Evolutionary conservation across 2,113 vertebrate genomes (phyloP).

Genomic region (Urocynchramus pylzowi): DNA sequence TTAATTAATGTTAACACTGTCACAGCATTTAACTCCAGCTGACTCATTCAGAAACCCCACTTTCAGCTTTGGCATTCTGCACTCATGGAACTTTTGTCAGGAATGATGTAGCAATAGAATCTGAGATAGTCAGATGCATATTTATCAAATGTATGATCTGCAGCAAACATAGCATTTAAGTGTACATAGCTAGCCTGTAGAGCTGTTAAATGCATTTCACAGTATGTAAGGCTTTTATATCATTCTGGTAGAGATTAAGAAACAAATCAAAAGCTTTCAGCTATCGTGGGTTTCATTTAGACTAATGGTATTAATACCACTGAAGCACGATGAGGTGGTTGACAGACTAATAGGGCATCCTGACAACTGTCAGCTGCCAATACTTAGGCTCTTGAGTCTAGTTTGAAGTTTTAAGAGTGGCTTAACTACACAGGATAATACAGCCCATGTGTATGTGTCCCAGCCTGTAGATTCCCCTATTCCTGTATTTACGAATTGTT

Average conservation of each 20-base stretch:
- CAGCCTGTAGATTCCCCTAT: background rate
- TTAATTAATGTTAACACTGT: background rate
- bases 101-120: background rate
- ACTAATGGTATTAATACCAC: background rate
- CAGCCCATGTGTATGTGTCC: background rate
- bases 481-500: background rate
- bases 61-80: background rate
- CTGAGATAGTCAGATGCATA: background rate
- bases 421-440: background rate
- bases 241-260: background rate
- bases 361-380: background rate
- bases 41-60: background rate
- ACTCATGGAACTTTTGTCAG: background rate
- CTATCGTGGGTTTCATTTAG: background rate
- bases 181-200: background rate
- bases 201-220: background rate
- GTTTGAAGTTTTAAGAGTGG: background rate
- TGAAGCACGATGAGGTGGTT: background rate
- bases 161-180: background rate
- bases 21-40: conserved; percentile 17
- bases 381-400: background rate
- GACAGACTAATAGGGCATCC: background rate
- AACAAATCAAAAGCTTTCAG: background rate
- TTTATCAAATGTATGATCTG: background rate
- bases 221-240: background rate